Evolutionary conservation across 2,113 vertebrate genomes (phyloP), one percentile per base, ranked within the genome.

Genomic region (Entomyzon cyanotis): DNA sequence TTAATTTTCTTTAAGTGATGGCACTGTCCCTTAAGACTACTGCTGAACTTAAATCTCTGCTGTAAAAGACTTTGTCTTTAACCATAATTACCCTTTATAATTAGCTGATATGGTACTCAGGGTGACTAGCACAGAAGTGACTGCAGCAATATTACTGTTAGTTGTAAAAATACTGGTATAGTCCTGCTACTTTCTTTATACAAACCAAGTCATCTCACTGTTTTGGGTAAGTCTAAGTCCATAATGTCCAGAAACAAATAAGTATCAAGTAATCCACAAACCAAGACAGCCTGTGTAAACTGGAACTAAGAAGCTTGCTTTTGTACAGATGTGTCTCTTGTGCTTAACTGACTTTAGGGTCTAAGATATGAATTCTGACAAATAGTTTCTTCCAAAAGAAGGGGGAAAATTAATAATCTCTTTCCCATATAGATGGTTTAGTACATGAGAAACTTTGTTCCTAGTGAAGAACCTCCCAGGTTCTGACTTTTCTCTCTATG

Each of bases 1-100:
- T 81, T 68, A n/a, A 47, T 77, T 86, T 94, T 52, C 94, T 91
- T 25, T 55, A 89, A 62, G 85, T 31, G 37, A 95, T 58, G 92
- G 83, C 35, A 62, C 59, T 84, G 75, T 73, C 80, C 91, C 87
- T 70, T 62, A 67, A 81, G 73, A 78, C 53, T 58, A 71, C 35
- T 52, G 52, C 41, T 89, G 69, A 91, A 93, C 4, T 59, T 65
- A 39, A 67, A 65, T 35, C 14, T 83, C 49, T 86, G 42, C 50
- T 47, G 30, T 53, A 63, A 89, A 87, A 74, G 10, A 53, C 12
- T 60, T 33, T 35, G 39, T 84, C 82, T 93, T 87, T 84, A 63
- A 44, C 17, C 11, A 37, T 42, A 76, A 79, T 82, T 85, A 82
- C 35, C 30, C 65, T n/a, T 44, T 84, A 62, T 67, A 95, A 96